Base-by-base conservation (phyloP, 2,888 invertebrate genomes). In the Ectemnius lituratus region DNA sequence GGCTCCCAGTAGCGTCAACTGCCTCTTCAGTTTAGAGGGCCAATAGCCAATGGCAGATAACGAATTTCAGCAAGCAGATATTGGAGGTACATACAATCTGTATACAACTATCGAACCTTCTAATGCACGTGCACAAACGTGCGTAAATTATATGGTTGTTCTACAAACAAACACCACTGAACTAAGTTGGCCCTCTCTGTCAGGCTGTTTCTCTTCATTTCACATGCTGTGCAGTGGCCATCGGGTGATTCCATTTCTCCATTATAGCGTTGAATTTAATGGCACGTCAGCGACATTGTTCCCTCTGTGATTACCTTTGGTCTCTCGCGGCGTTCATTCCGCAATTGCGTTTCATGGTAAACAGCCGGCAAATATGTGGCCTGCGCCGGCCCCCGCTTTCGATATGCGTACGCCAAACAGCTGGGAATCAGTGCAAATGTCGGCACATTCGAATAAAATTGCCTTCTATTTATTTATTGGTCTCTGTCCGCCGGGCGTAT, bases 1-100 rank as follows among this genome's bases (percentile, higher is more conserved):
- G 23, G 2, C 23, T 23, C 2, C 23, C 23, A 23, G 23, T 23
- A 23, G 23, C 23, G 23, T 23, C 81, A 80, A 71, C 76, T 78
- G 52, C 52, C n/a, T 11, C 14, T 37, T 37, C 8, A 37, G 8
- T 11, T 5, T 37, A 8, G 37, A 4, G 8, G 8, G 8, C 37
- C 37, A 6, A 37, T 11, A 37, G 8, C 8, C 1, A 37, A 8
- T 37, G 37, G 8, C 2, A 6, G 37, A 37, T 37, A 11, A 11
- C 37, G 8, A 37, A 37, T 8, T 37, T 37, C 37, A 2, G 23
- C 23, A 23, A 23, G 8, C 37, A 37, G 37, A 37, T 37, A 37
- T 37, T 8, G 37, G 37, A 4, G 8, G 8, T 37, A 23, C 37
- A 37, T 37, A 37, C 37, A 37, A 6, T 8, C 23, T 11, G 37